Evolutionary conservation across 2,888 invertebrate species (phyloP), one percentile per base, ranked within the genome.

Genomic region (Macrophya annulata): DNA sequence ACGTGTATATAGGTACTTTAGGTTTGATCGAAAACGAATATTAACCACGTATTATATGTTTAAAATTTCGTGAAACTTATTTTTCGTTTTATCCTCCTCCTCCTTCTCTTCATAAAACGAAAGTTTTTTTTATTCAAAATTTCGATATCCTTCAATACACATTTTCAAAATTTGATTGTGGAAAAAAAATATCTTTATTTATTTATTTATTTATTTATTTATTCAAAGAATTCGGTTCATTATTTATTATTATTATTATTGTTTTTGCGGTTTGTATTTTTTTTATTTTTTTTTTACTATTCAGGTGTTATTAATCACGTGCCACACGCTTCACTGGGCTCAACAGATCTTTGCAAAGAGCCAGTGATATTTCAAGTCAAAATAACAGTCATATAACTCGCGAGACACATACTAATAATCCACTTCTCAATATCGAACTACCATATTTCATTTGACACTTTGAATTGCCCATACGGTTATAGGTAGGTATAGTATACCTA

Each of bases 351-450:
- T 59, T 15, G 51, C 37, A 79, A 79, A 55, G 59, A 15, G 8
- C n/a, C 15, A 10, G 55, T 37, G 25, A 79, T 79, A 79, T 79
- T 79, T 79, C 79, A 79, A 79, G 79, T 55, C 17, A 59, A 37
- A 55, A 59, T 55, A 79, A 79, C 51, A 79, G 55, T 79, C 71
- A 37, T 51, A 51, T 31, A 31, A 2, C 1, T 0, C 55, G 17
- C 4, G n/a, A 40, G 55, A 79, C n/a, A 25, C 17, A 10, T 55
- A n/a, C 21, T 55, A 55, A 55, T 79, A 55, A 79, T 31, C 55
- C 12, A 21, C 48, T 77, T 55, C 10, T 55, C 55, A 55, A 51
- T 79, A 51, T 55, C 59, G 17, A 37, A 79, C 51, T n/a, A 21
- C 12, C 37, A 37, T 55, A 37, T 37, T 59, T 79, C 55, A 59